Conservation (phyloP, 2,888 invertebrate species). For the Rhingia campestris region DNA sequence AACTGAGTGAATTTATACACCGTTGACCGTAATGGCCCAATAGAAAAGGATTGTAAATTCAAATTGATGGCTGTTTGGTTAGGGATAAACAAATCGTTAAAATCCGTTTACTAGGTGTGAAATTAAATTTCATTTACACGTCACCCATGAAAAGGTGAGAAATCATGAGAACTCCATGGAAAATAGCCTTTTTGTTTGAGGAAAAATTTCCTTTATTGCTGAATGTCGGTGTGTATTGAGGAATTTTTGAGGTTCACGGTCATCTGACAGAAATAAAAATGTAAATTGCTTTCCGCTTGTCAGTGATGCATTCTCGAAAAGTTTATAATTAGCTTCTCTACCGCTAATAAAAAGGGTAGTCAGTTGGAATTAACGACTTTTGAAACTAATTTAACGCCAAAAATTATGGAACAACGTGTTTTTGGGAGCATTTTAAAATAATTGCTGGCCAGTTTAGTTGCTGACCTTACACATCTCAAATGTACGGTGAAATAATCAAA, state of each 20-base stretch:
- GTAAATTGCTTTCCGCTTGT: not conserved
- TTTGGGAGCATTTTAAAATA: too few species aligned
- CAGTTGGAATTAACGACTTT: not conserved
- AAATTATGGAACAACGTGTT: too few species aligned
- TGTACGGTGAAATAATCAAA: too few species aligned
- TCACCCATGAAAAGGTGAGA: not conserved
- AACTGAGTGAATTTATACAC: slow-evolving; percentile 21
- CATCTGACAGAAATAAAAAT: slow-evolving; percentile 5
- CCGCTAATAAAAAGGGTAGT: not conserved
- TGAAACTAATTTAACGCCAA: too few species aligned
- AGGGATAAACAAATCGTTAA: slow-evolving; percentile 22
- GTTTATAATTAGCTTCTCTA: not conserved
- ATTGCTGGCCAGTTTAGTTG: too few species aligned
- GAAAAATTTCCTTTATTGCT: not conserved
- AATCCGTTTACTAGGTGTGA: slow-evolving; percentile 19
- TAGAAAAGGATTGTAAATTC: slow-evolving; percentile 14
- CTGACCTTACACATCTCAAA: too few species aligned
- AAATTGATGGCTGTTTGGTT: slow-evolving; percentile 9
- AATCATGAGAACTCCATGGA: not conserved
- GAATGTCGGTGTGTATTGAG: not conserved
- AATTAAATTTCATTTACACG: slow-evolving; percentile 13
- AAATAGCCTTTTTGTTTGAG: not conserved
- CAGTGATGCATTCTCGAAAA: not conserved
- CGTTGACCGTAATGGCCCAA: slow-evolving; percentile 1
- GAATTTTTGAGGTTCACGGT: slow-evolving; percentile 6